phyloP scores from a whole-genome alignment of 2,113 vertebrate species.

The Triplophysa rosa region DNA sequence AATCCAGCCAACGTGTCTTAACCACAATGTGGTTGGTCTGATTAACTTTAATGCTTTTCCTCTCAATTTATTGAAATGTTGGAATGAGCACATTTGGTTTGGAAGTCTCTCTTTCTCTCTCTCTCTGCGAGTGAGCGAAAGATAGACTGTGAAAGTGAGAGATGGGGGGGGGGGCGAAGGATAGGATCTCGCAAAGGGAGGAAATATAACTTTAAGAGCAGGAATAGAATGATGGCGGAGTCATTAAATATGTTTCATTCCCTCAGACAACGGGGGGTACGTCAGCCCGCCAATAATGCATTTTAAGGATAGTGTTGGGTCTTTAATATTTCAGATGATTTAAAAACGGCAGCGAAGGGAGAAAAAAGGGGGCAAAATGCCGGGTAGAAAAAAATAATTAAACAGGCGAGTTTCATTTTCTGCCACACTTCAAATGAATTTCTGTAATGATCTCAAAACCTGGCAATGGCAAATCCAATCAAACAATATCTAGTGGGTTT shows the following conservation, averaged over 20 bases:
- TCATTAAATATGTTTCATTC: slow-evolving; percentile 50
- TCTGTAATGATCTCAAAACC: slow-evolving; percentile 79
- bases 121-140: slow-evolving; percentile 48
- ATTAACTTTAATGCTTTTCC: slow-evolving; percentile 83
- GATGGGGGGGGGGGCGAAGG: slow-evolving; percentile 1
- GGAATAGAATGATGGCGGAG: slow-evolving; percentile 38
- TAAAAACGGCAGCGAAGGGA: slow-evolving; percentile 68
- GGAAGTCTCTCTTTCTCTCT: slow-evolving; percentile 69
- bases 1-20: slow-evolving; percentile 82
- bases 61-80: slow-evolving; percentile 83
- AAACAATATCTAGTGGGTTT: slow-evolving; percentile 81
- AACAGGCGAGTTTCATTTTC: slow-evolving; percentile 78
- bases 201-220: slow-evolving; percentile 46
- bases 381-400: slow-evolving; percentile 78
- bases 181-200: not conserved
- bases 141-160: slow-evolving; percentile 62
- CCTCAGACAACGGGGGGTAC: slow-evolving; percentile 59
- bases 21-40: slow-evolving; percentile 83
- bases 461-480: slow-evolving; percentile 82
- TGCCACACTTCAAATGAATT: slow-evolving; percentile 81
- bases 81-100: slow-evolving; percentile 79
- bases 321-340: slow-evolving; percentile 69
- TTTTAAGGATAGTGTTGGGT: slow-evolving; percentile 69
- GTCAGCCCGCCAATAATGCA: slow-evolving; percentile 68
- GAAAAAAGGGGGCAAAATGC: slow-evolving; percentile 57